Evolutionary conservation across 2,797 vertebrate genomes (phyloP).

Genomic region (Petrocephalus schoutedeni): DNA sequence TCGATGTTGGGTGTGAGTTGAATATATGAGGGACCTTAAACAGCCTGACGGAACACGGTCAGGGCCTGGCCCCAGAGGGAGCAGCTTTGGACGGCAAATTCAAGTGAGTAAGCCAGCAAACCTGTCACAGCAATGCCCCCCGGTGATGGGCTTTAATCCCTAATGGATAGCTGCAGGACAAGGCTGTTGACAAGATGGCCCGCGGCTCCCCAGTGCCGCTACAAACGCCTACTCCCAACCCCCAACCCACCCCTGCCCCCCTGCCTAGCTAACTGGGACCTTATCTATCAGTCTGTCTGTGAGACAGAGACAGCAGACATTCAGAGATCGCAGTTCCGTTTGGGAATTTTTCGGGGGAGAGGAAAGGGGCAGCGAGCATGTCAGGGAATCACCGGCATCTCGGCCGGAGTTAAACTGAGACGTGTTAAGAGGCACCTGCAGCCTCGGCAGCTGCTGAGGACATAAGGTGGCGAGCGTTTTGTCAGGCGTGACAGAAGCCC

Average conservation of each 20-base stretch:
- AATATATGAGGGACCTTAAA: neutral
- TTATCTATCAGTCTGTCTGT: neutral
- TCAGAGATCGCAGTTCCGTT: neutral
- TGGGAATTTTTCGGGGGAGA: neutral
- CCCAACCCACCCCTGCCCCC: neutral
- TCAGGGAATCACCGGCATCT: neutral
- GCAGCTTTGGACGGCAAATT: neutral
- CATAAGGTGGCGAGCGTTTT: neutral
- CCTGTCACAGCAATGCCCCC: neutral
- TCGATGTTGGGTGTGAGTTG: neutral
- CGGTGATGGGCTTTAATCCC: neutral
- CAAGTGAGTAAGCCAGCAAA: neutral
- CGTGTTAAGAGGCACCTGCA: neutral
- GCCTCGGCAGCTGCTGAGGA: neutral
- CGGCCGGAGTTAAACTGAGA: neutral
- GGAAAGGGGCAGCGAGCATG: neutral
- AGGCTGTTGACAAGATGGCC: neutral
- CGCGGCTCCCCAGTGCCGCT: neutral
- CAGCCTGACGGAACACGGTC: neutral
- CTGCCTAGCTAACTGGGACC: neutral
- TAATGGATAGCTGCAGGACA: neutral
- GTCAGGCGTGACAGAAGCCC: neutral
- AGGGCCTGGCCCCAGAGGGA: neutral
- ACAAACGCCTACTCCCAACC: neutral
- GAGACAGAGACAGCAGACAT: neutral